Evolutionary conservation across 2,113 vertebrate genomes (phyloP), one percentile per base, ranked within the genome.

Genomic region (Notothenia rossii): DNA sequence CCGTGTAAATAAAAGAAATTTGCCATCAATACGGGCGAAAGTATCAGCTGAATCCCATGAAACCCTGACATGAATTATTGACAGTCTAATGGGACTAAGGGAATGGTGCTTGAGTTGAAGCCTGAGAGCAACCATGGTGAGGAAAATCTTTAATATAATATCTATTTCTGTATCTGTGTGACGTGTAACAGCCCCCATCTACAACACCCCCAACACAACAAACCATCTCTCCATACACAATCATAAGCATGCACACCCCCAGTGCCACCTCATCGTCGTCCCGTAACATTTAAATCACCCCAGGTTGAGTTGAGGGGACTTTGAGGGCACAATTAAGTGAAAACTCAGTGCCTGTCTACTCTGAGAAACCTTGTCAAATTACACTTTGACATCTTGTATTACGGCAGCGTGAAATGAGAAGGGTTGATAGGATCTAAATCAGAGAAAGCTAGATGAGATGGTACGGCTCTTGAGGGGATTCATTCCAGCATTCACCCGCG

Each of bases 41-140:
- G 91, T 94, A 96, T 96, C 94, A 96, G 95, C 95, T 96, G 95
- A 97, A 96, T 94, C 94, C 94, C 70, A 75, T 93, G 96, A 95
- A 98, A 96, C 92, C 90, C 89, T 72, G 84, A 84, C 93, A 97
- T 97, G 95, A 98, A 98, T 98, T 97, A 98, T 96, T 97, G 94
- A 97, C 93, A 91, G 90, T 95, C 95, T 96, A 94, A 89, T 91
- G 96, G 96, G 96, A 96, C 95, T 93, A 93, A 93, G 93, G 70
- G 86, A 91, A 91, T 68, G 88, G 75, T 93, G 93, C 94, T 95
- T 91, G 94, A 96, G 95, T 93, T 93, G 94, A 89, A 92, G 94
- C 92, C 94, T 92, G 93, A 95, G 95, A 96, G 94, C 92, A 95
- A 95, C 95, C 66, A 29, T 89, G 95, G 94, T 93, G 93, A 92